A percentile compares a stretch with the other conserved stretches of the same genome.
These are phyloP conservation scores for Argya squamiceps DNA, from an alignment of 2,797 vertebrate species.

Conservation along the genomic window DNA sequence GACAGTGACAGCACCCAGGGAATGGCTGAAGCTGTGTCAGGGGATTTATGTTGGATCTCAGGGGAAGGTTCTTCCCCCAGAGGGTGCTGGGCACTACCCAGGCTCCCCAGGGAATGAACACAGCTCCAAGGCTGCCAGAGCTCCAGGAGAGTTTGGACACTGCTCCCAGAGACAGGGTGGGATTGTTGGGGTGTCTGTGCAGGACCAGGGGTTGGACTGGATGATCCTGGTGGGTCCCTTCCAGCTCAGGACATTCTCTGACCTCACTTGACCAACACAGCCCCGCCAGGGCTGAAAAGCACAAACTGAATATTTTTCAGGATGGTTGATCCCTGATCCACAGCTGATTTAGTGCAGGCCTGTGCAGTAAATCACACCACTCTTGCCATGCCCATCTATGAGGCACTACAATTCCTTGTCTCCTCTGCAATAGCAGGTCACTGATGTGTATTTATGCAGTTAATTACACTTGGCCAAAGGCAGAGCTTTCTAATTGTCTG, in stretches of 20 bases:
- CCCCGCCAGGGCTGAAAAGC: background rate
- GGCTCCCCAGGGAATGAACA: background rate
- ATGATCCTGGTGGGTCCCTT: background rate
- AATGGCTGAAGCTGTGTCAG: accelerated
- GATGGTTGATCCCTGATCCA: background rate
- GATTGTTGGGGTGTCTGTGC: background rate
- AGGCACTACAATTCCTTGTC: background rate
- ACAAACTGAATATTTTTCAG: background rate
- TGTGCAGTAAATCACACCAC: background rate
- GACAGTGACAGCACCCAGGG: background rate
- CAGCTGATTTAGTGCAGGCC: background rate
- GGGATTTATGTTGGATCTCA: background rate
- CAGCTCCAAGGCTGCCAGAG: accelerated
- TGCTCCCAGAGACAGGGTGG: accelerated
- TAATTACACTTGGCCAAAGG: background rate
- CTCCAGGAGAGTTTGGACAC: accelerated
- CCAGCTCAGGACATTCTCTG: background rate
- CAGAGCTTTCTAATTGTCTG: background rate
- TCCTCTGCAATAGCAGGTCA: background rate
- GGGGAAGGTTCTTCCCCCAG: background rate
- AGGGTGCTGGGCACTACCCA: background rate
- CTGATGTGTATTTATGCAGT: background rate
- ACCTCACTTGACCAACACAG: background rate
- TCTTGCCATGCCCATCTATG: background rate
- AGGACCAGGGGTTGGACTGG: accelerated